Conservation (phyloP, 2,888 invertebrate genomes). For the Camponotus fellah region DNA sequence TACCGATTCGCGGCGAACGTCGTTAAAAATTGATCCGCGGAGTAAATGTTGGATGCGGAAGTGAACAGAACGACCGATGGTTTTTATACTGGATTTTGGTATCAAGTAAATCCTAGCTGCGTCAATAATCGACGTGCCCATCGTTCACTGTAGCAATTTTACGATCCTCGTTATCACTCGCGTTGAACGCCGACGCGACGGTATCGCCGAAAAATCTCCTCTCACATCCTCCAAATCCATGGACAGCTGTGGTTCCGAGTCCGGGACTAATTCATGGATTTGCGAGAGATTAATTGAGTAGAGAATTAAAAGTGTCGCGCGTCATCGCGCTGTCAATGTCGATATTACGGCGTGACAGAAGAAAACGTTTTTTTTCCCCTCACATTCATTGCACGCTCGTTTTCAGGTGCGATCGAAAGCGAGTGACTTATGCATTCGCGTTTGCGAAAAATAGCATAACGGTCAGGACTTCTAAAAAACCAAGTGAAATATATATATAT, state of each 20-base stretch:
- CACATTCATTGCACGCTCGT: neutral
- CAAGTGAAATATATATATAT: neutral
- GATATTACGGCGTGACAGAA: constrained; percentile 32
- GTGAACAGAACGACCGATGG: constrained; percentile 34
- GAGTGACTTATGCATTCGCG: neutral
- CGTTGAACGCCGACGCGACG: constrained; percentile 12
- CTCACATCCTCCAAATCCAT: constrained; percentile 7
- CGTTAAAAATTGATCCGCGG: constrained; percentile 50
- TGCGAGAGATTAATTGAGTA: constrained; percentile 43
- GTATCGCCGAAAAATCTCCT: constrained; percentile 54
- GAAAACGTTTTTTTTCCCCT: neutral
- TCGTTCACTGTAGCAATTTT: constrained; percentile 63
- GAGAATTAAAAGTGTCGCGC: constrained; percentile 44
- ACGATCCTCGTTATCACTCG: constrained; percentile 63
- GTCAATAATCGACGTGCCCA: constrained; percentile 58
- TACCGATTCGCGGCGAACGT: constrained; percentile 22
- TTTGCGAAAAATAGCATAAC: neutral
- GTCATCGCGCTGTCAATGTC: constrained; percentile 19
- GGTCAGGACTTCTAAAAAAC: neutral
- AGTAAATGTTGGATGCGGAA: constrained; percentile 34
- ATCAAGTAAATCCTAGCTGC: constrained; percentile 48
- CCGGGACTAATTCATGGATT: constrained; percentile 47
- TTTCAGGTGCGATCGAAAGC: neutral
- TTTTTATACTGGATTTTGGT: constrained; percentile 52
- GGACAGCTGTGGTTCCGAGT: constrained; percentile 36